Evolutionary conservation across 92 coral and sea anemone species (phyloP), one percentile per base, ranked within the genome.

Genomic region (Palythoa grandiflora): DNA sequence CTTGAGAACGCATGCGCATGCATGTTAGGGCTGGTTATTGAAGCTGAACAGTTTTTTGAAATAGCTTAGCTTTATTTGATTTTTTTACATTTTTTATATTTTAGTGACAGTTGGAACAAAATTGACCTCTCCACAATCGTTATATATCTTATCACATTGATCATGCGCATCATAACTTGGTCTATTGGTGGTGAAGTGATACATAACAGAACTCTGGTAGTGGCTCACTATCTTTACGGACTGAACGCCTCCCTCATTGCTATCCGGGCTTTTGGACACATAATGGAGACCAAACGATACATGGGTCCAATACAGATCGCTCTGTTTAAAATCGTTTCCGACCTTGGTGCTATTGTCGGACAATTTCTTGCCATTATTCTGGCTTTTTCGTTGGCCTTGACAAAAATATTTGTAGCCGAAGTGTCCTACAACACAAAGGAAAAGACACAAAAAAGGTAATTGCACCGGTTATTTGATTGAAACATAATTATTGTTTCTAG

Each of bases 191-290:
- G 79, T 20, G 38, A 19, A 14, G 79, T 75, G 36, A n/a, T 75
- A 16, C 79, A 75, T 15, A 75, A 75, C 61, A 57, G 79, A n/a
- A 17, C 60, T 50, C 61, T 75, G 60, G 38, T 75, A 6, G 59
- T 75, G 16, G 79, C 79, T 1, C 79, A 75, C 10, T 75, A 75
- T 50, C 38, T 75, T 57, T 75, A 75, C 40, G 79, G 79, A 7
- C 38, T 75, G 5, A 75, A 75, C n/a, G 59, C 79, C 38, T 47
- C 79, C 35, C 79, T 75, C 2, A 17, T 75, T 48, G 47, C 79
- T n/a, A 75, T 75, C 61, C 57, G 79, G 38, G 60, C 79, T 28
- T 75, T 75, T 75, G 79, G 79, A 12, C 79, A 75, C 61, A 50
- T 75, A 1, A 75, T 75, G 79, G 79, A 75, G 61, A 44, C 79